Percentiles rank a stretch among this genome's conserved stretches.
Evolutionary conservation across 2,113 vertebrate genomes (phyloP).

Genomic region (Strix uralensis): DNA sequence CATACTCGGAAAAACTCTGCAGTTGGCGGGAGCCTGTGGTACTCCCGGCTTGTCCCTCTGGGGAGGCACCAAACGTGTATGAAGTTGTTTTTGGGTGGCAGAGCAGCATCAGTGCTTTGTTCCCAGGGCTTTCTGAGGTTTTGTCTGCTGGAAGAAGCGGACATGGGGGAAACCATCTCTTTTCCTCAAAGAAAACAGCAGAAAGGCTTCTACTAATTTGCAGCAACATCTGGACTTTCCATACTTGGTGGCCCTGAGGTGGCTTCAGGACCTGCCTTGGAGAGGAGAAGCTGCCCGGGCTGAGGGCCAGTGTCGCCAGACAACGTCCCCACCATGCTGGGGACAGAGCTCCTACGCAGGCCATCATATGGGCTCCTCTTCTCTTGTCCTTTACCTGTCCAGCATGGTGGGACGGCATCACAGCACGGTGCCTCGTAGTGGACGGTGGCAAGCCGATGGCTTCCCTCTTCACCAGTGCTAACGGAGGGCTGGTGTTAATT

Average conservation of each 20-base stretch:
- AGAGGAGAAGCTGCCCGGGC: not conserved
- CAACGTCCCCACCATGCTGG: not conserved
- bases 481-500: not conserved
- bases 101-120: not conserved
- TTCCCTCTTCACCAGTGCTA: not conserved
- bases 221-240: not conserved
- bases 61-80: fast-evolving
- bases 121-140: not conserved
- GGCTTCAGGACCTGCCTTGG: not conserved
- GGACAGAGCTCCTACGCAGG: not conserved
- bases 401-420: not conserved
- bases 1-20: not conserved
- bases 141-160: not conserved
- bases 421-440: fast-evolving
- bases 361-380: not conserved
- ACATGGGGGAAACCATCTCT: not conserved
- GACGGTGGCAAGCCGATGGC: fast-evolving
- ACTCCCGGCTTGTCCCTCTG: not conserved
- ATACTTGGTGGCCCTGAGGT: not conserved
- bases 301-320: not conserved
- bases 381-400: not conserved
- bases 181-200: not conserved
- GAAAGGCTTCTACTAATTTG: not conserved
- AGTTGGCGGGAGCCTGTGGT: not conserved
- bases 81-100: not conserved